These are phyloP conservation scores for Petrosia ficiformis DNA, from an alignment of 37 sponge, comb jelly and placozoan genomes.

Conservation along the genomic window DNA sequence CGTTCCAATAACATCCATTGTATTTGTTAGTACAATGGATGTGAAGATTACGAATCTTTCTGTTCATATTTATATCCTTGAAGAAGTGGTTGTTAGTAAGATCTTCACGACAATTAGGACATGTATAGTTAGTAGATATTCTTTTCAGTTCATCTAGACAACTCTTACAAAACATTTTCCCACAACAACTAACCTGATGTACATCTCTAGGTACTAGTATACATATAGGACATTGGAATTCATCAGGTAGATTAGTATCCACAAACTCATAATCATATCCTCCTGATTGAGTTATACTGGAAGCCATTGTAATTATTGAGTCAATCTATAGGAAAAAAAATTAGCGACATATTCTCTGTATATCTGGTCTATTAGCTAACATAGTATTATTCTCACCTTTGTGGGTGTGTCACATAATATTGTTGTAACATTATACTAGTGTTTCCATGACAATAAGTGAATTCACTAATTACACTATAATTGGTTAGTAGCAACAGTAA, in stretches of 20 bases:
- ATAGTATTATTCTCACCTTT: too few relatives aligned
- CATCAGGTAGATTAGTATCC: neutral
- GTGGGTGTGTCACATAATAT: too few relatives aligned
- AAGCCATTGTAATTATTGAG: neutral
- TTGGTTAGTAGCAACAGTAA: too few relatives aligned
- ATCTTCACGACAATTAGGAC: neutral
- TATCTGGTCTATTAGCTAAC: too few relatives aligned
- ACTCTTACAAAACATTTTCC: neutral
- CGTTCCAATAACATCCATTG: constrained; percentile 38
- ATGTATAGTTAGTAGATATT: neutral
- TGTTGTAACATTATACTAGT: too few relatives aligned
- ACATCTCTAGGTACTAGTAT: neutral
- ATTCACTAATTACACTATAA: too few relatives aligned
- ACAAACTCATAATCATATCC: neutral
- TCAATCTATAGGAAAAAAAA: too few relatives aligned
- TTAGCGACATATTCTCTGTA: too few relatives aligned
- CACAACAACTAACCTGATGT: neutral
- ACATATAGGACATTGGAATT: neutral
- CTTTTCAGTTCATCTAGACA: neutral
- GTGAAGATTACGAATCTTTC: neutral
- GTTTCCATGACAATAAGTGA: too few relatives aligned
- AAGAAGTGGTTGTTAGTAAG: neutral
- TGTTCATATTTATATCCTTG: neutral
- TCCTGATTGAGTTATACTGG: too few relatives aligned
- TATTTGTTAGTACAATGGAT: constrained; percentile 32